A percentile compares a stretch with the other conserved stretches of the same genome.
Evolutionary conservation across 2,888 invertebrate species (phyloP).

Genomic region (Agrochola circellaris): DNA sequence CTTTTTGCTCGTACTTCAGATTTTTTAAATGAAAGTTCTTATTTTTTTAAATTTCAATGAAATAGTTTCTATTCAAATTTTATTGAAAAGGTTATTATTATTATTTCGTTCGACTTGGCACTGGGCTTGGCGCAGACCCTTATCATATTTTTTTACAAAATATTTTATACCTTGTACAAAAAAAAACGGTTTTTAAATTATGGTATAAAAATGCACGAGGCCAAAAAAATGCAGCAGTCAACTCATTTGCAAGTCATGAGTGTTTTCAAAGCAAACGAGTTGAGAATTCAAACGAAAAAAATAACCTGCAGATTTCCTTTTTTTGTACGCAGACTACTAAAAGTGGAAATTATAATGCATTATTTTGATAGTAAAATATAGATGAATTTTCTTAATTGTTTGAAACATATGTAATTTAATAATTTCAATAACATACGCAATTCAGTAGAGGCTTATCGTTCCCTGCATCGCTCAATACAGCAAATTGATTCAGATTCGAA

Average conservation of each 20-base stretch:
- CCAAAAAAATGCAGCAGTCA: slow-evolving; percentile 48
- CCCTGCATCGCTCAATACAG: slow-evolving; percentile 12
- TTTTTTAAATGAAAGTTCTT: too few relatives aligned
- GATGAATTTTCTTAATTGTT: background rate
- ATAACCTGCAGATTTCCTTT: slow-evolving; percentile 15
- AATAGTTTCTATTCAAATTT: background rate
- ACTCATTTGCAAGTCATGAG: slow-evolving; percentile 61
- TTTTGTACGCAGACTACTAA: slow-evolving; percentile 2
- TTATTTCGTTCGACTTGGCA: background rate
- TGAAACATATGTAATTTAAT: background rate
- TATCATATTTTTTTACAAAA: background rate
- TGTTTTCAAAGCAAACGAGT: slow-evolving; percentile 48
- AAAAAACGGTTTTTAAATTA: background rate
- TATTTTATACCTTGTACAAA: background rate
- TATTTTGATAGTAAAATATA: background rate
- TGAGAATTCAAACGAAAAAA: slow-evolving; percentile 48
- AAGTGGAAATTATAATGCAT: background rate
- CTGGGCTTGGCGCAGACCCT: background rate
- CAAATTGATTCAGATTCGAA: slow-evolving; percentile 49
- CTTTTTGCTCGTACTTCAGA: background rate
- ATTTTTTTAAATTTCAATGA: too few relatives aligned
- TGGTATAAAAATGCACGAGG: slow-evolving; percentile 13
- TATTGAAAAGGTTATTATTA: slow-evolving; percentile 7
- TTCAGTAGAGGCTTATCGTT: slow-evolving; percentile 17
- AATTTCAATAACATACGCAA: slow-evolving; percentile 15